A percentile compares a stretch with the other conserved stretches of the same genome.
Conservation (phyloP, 2,888 invertebrate genomes). For the Hanleya hanleyi region DNA sequence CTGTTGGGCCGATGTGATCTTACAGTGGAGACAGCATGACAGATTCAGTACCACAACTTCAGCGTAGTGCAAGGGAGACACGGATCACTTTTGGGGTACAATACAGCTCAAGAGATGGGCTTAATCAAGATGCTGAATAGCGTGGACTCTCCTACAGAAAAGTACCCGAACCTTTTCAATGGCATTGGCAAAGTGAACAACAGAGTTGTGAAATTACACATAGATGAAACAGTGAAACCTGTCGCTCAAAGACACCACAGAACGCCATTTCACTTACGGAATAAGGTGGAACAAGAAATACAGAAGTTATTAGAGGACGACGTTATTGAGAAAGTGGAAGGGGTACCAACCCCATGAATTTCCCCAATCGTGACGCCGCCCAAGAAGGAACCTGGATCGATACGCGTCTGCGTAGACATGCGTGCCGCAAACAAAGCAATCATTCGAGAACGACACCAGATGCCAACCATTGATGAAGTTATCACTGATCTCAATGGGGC, state of each 20-base stretch:
- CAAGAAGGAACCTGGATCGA: slow-evolving; percentile 17
- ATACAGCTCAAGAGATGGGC: neutral
- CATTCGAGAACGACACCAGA: slow-evolving; percentile 36
- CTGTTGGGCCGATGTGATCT: neutral
- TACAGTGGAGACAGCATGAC: neutral
- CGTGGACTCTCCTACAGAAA: neutral
- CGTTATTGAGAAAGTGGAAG: slow-evolving; percentile 42
- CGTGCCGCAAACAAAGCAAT: slow-evolving; percentile 46
- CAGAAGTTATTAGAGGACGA: slow-evolving; percentile 31
- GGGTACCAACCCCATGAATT: slow-evolving; percentile 43
- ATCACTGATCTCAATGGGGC: slow-evolving; percentile 43
- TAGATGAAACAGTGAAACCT: slow-evolving; percentile 37
- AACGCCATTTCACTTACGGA: slow-evolving; percentile 40
- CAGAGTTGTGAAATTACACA: slow-evolving; percentile 31
- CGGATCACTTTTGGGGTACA: neutral
- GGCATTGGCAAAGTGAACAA: slow-evolving; percentile 33
- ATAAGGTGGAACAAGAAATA: slow-evolving; percentile 37
- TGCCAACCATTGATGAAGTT: slow-evolving; percentile 45
- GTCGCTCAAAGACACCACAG: slow-evolving; percentile 29
- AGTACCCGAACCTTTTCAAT: slow-evolving; percentile 29
- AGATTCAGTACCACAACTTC: neutral
- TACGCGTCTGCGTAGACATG: slow-evolving; percentile 36
- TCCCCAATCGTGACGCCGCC: slow-evolving; percentile 38
- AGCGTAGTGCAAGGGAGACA: neutral
- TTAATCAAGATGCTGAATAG: neutral